phyloP scores from a whole-genome alignment of 2,888 invertebrate genomes.

The Clistopyga incitator region DNA sequence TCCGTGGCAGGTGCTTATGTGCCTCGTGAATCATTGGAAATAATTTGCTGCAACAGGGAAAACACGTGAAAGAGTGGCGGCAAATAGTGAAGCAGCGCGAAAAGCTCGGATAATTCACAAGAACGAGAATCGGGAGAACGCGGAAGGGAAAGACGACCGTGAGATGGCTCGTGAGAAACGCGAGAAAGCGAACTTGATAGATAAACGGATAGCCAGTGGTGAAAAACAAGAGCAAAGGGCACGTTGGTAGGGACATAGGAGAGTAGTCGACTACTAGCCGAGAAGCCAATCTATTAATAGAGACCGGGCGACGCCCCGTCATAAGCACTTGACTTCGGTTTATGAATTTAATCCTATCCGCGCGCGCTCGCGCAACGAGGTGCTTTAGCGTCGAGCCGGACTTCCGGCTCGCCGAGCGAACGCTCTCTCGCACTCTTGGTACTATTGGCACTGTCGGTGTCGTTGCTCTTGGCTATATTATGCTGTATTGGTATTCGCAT shows the following conservation, averaged over 20 bases:
- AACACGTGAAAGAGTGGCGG: not conserved
- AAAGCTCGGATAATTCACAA: slow-evolving; percentile 32
- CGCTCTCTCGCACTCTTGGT: slow-evolving; percentile 22
- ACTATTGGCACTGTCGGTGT: slow-evolving; percentile 7
- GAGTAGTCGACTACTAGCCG: slow-evolving; percentile 25
- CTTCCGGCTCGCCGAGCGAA: slow-evolving; percentile 62
- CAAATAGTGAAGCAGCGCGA: not conserved
- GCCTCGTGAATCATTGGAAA: not conserved
- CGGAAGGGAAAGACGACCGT: slow-evolving; percentile 47
- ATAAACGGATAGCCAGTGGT: slow-evolving; percentile 23
- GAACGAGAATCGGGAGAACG: slow-evolving; percentile 59
- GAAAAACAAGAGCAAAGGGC: slow-evolving; percentile 12
- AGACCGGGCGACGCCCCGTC: slow-evolving; percentile 65
- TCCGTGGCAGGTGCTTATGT: not conserved
- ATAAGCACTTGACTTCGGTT: slow-evolving; percentile 68
- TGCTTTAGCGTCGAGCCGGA: slow-evolving; percentile 65
- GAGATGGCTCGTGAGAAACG: not conserved
- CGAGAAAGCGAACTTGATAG: slow-evolving; percentile 39
- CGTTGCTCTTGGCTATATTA: slow-evolving; percentile 12
- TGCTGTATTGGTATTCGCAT: slow-evolving; percentile 49
- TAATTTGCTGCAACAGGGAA: not conserved
- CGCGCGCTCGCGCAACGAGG: slow-evolving; percentile 49
- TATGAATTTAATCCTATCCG: slow-evolving; percentile 68
- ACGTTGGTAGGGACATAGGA: slow-evolving; percentile 20
- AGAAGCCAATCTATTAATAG: slow-evolving; percentile 66